phyloP scores from a whole-genome alignment of 2,888 invertebrate genomes.

The Caenorhabditis auriculariae region DNA sequence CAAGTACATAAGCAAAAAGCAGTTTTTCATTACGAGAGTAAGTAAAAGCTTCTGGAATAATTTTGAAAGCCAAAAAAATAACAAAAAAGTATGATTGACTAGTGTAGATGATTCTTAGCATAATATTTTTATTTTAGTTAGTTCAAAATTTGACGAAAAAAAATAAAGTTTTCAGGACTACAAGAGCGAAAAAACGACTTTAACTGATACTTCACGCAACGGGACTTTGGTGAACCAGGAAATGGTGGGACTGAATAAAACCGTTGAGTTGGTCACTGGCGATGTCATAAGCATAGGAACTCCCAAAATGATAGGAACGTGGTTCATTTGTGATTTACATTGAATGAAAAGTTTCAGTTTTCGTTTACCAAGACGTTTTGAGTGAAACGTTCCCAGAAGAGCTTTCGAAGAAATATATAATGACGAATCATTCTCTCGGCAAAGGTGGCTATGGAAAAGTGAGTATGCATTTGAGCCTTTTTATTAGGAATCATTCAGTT shows the following conservation, averaged over 20 bases:
- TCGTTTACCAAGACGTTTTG: constrained; percentile 27
- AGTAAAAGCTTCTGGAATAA: neutral
- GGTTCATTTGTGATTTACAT: neutral
- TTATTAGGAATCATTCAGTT: too few species aligned
- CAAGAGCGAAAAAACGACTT: constrained; percentile 1
- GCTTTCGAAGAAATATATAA: constrained; percentile 27
- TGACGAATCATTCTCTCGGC: constrained; percentile 36
- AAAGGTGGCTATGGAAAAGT: constrained; percentile 46
- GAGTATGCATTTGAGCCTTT: neutral
- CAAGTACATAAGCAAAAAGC: constrained; percentile 12
- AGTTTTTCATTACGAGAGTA: constrained; percentile 17
- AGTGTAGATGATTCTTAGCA: too few species aligned
- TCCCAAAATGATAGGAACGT: constrained; percentile 17
- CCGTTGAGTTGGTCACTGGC: constrained; percentile 12
- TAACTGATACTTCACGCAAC: constrained; percentile 37
- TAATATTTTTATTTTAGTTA: too few species aligned
- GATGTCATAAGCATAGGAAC: constrained; percentile 37
- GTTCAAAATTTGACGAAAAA: too few species aligned
- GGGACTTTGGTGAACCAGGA: constrained; percentile 40
- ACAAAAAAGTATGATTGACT: too few species aligned
- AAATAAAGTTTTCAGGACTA: constrained; percentile 7
- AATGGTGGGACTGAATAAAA: constrained; percentile 18
- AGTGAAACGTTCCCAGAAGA: constrained; percentile 23
- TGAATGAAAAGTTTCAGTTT: constrained; percentile 17
- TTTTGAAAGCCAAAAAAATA: too few species aligned